These are phyloP conservation scores for Trachythela sp. DNA, from an alignment of 64 coral and sea anemone genomes.

Conservation along the genomic window DNA sequence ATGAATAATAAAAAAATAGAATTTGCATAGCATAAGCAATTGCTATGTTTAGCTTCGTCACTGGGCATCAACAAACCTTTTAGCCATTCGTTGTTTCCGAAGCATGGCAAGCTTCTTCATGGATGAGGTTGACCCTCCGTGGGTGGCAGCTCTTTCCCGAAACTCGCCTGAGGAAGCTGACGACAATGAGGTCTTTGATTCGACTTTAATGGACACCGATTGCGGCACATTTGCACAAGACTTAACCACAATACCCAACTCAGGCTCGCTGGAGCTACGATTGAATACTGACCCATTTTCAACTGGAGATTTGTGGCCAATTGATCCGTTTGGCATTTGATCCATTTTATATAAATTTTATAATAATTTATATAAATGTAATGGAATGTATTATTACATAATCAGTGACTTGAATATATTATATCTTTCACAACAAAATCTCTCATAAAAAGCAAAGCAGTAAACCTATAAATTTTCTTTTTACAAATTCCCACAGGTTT, in stretches of 20 bases:
- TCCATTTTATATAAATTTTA: background rate
- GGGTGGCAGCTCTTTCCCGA: background rate
- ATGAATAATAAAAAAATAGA: no score
- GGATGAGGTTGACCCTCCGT: background rate
- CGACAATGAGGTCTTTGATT: background rate
- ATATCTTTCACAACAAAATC: no score
- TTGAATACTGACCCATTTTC: background rate
- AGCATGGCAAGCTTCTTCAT: constrained; percentile 1
- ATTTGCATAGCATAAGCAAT: no score
- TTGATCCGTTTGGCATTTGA: background rate
- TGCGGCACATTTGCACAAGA: background rate
- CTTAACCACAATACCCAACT: constrained; percentile 15
- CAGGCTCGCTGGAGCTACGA: background rate
- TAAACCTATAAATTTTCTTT: no score
- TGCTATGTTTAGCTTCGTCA: no score
- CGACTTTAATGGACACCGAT: background rate
- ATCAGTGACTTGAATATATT: no score
- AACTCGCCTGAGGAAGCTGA: background rate
- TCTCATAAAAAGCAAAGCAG: no score
- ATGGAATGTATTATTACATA: no score
- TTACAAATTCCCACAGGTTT: no score
- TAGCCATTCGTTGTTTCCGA: background rate
- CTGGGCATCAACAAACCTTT: background rate
- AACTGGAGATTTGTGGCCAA: background rate
- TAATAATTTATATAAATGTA: background rate